Evolutionary conservation across 2,888 invertebrate genomes (phyloP), one percentile per base, ranked within the genome.

Genomic region (Sarcophaga caerulescens): DNA sequence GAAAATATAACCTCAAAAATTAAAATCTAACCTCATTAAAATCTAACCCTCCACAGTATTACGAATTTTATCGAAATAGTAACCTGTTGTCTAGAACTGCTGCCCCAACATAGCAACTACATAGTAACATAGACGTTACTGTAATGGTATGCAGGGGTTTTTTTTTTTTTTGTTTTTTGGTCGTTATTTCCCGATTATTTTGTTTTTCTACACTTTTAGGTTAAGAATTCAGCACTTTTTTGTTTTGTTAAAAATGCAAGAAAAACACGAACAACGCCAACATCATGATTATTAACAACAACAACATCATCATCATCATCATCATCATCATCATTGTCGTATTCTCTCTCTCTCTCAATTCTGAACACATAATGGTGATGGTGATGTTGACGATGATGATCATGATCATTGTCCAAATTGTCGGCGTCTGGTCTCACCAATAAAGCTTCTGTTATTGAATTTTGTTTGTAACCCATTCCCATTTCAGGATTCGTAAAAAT

Each of bases 401-500:
- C 57, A 77, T 62, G 12, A 77, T 68, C 25, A 81, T 45, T 71
- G 35, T 81, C 80, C 81, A 77, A 10, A 85, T 81, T 77, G 85
- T 81, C 81, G 84, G 84, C 84, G 86, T 85, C 76, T 79, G 83
- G 79, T 73, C 82, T 83, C 70, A 62, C 79, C 76, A 85, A 83
- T 79, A 85, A 85, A 83, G 85, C 85, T 85, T 83, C 85, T 83
- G 85, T 85, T 85, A 83, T 85, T 82, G 74, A 77, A 68, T 71
- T 66, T 82, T 77, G 74, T 81, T 84, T 76, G 65, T 66, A 80
- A 59, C 5, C 73, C 77, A 84, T 74, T 78, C 69, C 89, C 69
- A 83, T 81, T 62, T 66, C 81, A 84, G 65, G 89, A 90, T 90
- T 90, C 91, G 91, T 90, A 91, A 92, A 92, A 92, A 92, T 92